Evolutionary conservation across 2,113 vertebrate species (phyloP).

Genomic region (Laticauda colubrina): DNA sequence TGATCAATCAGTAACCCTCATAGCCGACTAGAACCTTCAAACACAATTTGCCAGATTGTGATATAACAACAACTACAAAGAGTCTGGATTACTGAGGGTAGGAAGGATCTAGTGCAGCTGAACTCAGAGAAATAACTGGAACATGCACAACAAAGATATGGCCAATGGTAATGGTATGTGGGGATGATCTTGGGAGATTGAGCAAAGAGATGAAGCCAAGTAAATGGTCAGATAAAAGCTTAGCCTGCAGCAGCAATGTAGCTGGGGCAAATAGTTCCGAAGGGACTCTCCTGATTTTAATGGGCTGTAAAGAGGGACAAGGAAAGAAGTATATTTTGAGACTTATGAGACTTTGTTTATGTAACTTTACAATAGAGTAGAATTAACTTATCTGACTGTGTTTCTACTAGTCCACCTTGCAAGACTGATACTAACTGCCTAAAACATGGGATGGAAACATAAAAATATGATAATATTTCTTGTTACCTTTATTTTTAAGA

Average conservation of each 20-base stretch:
- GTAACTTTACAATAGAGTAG: not conserved
- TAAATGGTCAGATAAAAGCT: not conserved
- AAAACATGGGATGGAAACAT: not conserved
- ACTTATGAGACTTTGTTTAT: not conserved
- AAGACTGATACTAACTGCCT: not conserved
- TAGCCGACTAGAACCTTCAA: not conserved
- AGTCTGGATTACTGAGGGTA: not conserved
- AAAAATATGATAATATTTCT: not conserved
- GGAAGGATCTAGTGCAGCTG: no score
- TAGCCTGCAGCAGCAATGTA: not conserved
- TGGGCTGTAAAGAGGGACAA: not conserved
- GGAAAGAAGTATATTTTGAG: not conserved
- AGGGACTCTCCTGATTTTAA: not conserved
- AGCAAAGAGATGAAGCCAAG: not conserved
- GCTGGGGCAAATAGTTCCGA: not conserved
- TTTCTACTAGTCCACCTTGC: not conserved
- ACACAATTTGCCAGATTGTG: not conserved
- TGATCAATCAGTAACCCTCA: not conserved
- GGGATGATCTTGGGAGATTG: not conserved
- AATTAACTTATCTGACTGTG: not conserved
- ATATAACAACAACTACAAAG: not conserved
- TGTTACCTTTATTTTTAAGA: slow-evolving; percentile 83
- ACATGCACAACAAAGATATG: not conserved
- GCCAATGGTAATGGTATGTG: not conserved
- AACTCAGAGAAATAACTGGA: not conserved